A percentile compares a stretch with the other conserved stretches of the same genome.
Conservation (phyloP, 2,113 vertebrate genomes). For the Microtus oregoni region DNA sequence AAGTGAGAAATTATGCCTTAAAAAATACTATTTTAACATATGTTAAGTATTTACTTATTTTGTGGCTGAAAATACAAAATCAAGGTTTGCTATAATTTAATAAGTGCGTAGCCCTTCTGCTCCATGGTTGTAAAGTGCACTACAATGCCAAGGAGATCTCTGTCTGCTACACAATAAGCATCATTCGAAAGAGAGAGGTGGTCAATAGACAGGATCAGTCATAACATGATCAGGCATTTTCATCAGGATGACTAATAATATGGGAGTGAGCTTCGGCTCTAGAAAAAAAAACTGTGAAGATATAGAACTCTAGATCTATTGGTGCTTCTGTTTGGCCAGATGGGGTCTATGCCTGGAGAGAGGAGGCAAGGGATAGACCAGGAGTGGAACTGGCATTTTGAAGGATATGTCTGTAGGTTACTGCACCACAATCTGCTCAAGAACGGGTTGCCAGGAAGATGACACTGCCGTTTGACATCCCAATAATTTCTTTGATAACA, state of each 20-base stretch:
- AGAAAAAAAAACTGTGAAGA: not conserved
- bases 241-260: not conserved
- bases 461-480: conserved; percentile 79
- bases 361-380: conserved; percentile 47
- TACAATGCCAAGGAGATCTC: not conserved
- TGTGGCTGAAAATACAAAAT: conserved; percentile 38
- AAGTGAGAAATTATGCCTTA: not conserved
- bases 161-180: not conserved
- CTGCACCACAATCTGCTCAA: conserved; percentile 74
- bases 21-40: conserved; percentile 40
- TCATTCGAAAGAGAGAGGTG: not conserved
- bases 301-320: not conserved
- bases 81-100: not conserved
- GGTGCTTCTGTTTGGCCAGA: conserved; percentile 33
- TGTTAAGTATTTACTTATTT: conserved; percentile 48
- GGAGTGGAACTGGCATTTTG: conserved; percentile 22
- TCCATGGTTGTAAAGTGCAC: not conserved
- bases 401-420: conserved; percentile 50
- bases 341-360: conserved; percentile 57
- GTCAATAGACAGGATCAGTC: not conserved
- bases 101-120: not conserved
- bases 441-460: conserved; percentile 77
- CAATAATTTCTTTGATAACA: conserved; percentile 80
- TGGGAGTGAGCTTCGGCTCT: not conserved
- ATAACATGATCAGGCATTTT: not conserved